Evolutionary conservation across 2,113 vertebrate genomes (phyloP).

Genomic region (Polypterus senegalus): DNA sequence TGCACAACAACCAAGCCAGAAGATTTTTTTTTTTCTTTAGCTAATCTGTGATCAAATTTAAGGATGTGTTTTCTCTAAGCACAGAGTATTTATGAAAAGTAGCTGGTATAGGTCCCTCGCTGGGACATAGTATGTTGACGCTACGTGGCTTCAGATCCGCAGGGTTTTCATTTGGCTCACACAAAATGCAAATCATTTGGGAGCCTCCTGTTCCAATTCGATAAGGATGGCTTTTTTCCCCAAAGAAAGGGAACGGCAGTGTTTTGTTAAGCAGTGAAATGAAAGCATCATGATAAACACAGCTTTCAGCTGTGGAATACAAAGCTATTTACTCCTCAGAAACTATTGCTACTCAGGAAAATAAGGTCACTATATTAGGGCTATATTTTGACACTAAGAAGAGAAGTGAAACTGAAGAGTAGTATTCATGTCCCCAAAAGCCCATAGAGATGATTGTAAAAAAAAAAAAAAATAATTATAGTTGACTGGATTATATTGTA

Average conservation of each 20-base stretch:
- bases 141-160: constrained; percentile 21
- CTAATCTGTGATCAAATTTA: background rate
- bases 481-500: no score
- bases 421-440: no score
- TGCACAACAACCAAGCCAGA: background rate
- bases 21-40: background rate
- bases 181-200: constrained; percentile 33
- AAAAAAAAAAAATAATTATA: no score
- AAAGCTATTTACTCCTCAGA: no score
- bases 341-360: no score
- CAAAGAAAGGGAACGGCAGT: constrained; percentile 10
- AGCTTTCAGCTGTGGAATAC: no score
- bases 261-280: no score
- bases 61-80: background rate
- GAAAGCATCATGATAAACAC: no score
- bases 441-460: no score
- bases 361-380: no score
- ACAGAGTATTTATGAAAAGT: constrained; percentile 1
- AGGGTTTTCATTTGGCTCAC: constrained; percentile 38
- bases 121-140: constrained; percentile 14
- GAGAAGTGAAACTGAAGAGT: no score
- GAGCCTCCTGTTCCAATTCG: constrained; percentile 42
- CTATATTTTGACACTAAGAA: no score
- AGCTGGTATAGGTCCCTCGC: constrained; percentile 14
- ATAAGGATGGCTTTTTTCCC: constrained; percentile 46